Evolutionary conservation across 2,888 invertebrate species (phyloP).

Genomic region (Acrobeloides nanus): DNA sequence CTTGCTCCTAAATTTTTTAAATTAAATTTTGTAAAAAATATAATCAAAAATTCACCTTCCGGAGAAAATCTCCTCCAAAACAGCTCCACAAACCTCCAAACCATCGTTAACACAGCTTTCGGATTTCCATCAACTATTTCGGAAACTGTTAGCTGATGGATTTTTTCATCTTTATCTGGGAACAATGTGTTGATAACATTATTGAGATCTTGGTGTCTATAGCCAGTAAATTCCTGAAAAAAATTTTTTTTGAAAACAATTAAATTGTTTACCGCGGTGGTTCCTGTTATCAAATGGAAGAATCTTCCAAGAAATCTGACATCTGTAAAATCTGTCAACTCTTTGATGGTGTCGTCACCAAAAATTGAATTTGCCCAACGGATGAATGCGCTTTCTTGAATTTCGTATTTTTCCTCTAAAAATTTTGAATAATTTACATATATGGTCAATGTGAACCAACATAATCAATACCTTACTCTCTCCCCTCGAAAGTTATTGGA

Average conservation of each 20-base stretch:
- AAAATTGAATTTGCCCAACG: slow-evolving; percentile 69
- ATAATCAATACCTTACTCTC: too few species aligned
- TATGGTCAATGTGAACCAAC: too few species aligned
- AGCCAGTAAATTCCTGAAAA: slow-evolving; percentile 24
- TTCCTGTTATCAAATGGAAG: slow-evolving; percentile 19
- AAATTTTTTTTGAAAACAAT: slow-evolving; percentile 7
- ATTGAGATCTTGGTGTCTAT: slow-evolving; percentile 33
- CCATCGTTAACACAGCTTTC: slow-evolving; percentile 24
- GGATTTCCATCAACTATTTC: slow-evolving; percentile 17
- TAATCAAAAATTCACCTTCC: too few species aligned
- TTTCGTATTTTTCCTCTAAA: slow-evolving; percentile 81
- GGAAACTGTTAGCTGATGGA: slow-evolving; percentile 19
- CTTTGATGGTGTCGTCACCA: slow-evolving; percentile 62
- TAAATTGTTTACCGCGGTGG: slow-evolving; percentile 11
- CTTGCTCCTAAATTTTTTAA: too few species aligned
- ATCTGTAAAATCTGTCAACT: slow-evolving; percentile 23
- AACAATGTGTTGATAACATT: slow-evolving; percentile 31
- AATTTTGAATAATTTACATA: too few species aligned
- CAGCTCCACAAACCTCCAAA: slow-evolving; percentile 28
- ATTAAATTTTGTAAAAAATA: too few species aligned
- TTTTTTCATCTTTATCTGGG: slow-evolving; percentile 30
- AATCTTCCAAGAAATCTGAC: slow-evolving; percentile 20
- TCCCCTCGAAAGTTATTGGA: too few species aligned
- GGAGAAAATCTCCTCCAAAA: slow-evolving; percentile 29
- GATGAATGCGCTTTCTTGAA: slow-evolving; percentile 86